Evolutionary conservation across 2,797 vertebrate genomes (phyloP).

Genomic region (Rhinogobio ventralis): DNA sequence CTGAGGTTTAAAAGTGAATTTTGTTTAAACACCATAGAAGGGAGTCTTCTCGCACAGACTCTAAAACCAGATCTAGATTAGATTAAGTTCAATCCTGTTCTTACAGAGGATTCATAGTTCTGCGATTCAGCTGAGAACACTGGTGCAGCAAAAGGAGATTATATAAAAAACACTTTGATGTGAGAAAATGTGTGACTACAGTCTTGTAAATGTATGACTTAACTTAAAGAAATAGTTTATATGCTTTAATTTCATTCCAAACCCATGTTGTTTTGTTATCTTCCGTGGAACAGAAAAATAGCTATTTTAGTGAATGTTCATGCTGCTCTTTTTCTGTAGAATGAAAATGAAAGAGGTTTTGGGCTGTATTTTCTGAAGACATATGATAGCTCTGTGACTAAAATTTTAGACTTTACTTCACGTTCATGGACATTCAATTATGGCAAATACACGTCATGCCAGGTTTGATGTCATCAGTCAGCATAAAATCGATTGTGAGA

Average conservation of each 20-base stretch:
- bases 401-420: neutral
- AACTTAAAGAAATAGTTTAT: neutral
- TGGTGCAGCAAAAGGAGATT: neutral
- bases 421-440: neutral
- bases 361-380: neutral
- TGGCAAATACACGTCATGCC: neutral
- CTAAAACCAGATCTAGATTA: neutral
- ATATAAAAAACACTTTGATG: neutral
- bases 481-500: neutral
- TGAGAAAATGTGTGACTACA: neutral
- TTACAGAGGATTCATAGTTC: neutral
- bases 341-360: neutral
- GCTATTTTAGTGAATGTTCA: neutral
- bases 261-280: neutral
- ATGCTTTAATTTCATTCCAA: neutral
- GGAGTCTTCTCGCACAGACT: neutral
- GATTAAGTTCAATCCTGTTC: neutral
- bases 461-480: neutral
- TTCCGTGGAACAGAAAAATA: neutral
- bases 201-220: neutral
- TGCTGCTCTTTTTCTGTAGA: neutral
- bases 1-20: constrained; percentile 6
- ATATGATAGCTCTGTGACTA: neutral
- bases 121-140: neutral
- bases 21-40: constrained; percentile 10